Percentiles rank a stretch among this genome's conserved stretches.
Conservation (phyloP, 2,113 vertebrate genomes). For the Odontesthes bonariensis region DNA sequence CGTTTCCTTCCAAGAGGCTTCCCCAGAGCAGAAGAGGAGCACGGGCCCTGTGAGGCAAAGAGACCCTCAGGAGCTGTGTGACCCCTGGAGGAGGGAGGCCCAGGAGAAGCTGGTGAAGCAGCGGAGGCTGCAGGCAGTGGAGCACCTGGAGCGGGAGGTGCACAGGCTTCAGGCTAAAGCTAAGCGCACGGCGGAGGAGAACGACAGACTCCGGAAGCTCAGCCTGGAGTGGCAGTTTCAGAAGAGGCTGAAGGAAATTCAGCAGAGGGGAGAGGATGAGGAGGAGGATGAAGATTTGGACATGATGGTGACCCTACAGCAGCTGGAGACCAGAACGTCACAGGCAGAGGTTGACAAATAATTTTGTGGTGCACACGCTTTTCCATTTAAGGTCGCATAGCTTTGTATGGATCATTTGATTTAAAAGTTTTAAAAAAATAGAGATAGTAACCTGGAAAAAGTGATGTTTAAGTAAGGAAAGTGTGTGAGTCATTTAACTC, state of each 20-base stretch:
- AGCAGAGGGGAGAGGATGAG: slow-evolving; percentile 88
- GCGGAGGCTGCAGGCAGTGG: slow-evolving; percentile 81
- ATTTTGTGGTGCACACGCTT: neutral
- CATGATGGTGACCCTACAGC: slow-evolving; percentile 85
- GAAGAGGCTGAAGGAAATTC: slow-evolving; percentile 89
- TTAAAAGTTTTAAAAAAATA: no score
- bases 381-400: no score
- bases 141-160: slow-evolving; percentile 89
- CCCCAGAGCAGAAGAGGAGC: slow-evolving; percentile 81
- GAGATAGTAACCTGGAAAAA: no score
- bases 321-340: slow-evolving; percentile 83
- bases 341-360: neutral
- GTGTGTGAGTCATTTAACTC: no score
- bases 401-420: no score
- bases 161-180: slow-evolving; percentile 86
- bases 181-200: slow-evolving; percentile 84
- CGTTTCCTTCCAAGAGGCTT: slow-evolving; percentile 88
- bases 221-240: slow-evolving; percentile 95
- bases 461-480: no score
- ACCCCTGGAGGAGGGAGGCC: slow-evolving; percentile 89
- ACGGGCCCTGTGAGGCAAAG: slow-evolving; percentile 72
- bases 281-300: slow-evolving; percentile 91
- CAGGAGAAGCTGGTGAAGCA: slow-evolving; percentile 88
- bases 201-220: slow-evolving; percentile 86
- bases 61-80: slow-evolving; percentile 80